phyloP scores from a whole-genome alignment of 2,113 vertebrate genomes.

The Embiotoca jacksoni region DNA sequence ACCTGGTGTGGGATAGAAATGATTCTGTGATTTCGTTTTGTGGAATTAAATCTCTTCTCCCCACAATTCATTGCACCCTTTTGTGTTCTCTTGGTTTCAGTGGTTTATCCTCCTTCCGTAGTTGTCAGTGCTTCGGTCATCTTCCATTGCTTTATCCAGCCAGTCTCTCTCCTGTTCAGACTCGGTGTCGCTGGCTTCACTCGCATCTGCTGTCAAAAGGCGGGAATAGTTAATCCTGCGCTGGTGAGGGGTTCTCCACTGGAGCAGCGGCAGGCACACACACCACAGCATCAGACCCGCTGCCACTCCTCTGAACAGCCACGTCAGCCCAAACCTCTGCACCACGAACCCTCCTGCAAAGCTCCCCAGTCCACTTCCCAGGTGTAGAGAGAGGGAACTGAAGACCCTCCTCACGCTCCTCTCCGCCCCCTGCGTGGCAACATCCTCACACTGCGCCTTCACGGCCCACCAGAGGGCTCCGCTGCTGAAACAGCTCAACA shows the following conservation, averaged over 20 bases:
- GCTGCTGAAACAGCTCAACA: slow-evolving; percentile 82
- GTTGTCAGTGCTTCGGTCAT: slow-evolving; percentile 77
- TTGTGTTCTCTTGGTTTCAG: slow-evolving; percentile 15
- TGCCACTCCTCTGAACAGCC: slow-evolving; percentile 82
- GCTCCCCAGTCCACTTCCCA: slow-evolving; percentile 87
- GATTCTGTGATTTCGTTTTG: neutral
- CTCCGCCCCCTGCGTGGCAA: slow-evolving; percentile 84
- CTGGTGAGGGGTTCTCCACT: slow-evolving; percentile 85
- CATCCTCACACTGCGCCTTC: slow-evolving; percentile 76
- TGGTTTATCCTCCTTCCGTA: slow-evolving; percentile 40
- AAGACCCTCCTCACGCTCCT: slow-evolving; percentile 83
- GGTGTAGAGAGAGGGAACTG: slow-evolving; percentile 70
- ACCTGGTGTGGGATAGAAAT: neutral
- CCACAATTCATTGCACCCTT: neutral
- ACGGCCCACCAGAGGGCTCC: slow-evolving; percentile 89
- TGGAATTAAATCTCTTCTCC: neutral
- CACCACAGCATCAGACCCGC: slow-evolving; percentile 83
- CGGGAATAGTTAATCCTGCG: slow-evolving; percentile 90
- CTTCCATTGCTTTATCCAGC: slow-evolving; percentile 90
- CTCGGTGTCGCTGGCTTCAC: slow-evolving; percentile 89
- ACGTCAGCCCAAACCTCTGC: slow-evolving; percentile 72
- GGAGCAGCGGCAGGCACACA: slow-evolving; percentile 80
- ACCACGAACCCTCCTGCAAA: slow-evolving; percentile 84
- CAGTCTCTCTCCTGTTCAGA: slow-evolving; percentile 89
- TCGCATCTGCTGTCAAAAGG: slow-evolving; percentile 86